These are phyloP conservation scores for Idaea biselata DNA, from an alignment of 2,888 invertebrate genomes.

Conservation along the genomic window DNA sequence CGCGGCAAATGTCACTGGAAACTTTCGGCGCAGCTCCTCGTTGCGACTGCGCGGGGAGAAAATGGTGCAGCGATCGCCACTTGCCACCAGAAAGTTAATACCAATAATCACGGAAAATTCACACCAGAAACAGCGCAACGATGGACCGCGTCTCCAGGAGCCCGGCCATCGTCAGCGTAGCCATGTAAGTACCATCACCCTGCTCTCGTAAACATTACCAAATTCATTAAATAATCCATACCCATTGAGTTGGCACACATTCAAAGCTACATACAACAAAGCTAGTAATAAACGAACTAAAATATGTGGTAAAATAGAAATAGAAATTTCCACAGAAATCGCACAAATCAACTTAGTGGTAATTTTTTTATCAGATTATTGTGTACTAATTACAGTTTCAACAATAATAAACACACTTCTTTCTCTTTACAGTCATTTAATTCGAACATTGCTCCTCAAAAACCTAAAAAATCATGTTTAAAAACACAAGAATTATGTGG, in stretches of 20 bases:
- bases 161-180: slow-evolving; percentile 78
- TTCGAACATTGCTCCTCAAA: slow-evolving; percentile 56
- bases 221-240: slow-evolving; percentile 18
- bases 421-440: slow-evolving; percentile 69
- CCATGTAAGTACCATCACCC: slow-evolving; percentile 69
- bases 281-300: too few relatives aligned
- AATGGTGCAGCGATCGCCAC: slow-evolving; percentile 78
- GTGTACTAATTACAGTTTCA: not conserved
- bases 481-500: slow-evolving; percentile 59
- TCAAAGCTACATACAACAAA: slow-evolving; percentile 31
- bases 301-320: too few relatives aligned
- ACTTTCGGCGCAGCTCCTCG: slow-evolving; percentile 83
- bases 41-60: slow-evolving; percentile 85
- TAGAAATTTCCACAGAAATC: too few relatives aligned
- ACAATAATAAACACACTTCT: slow-evolving; percentile 3
- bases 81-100: slow-evolving; percentile 76
- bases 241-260: slow-evolving; percentile 42
- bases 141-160: slow-evolving; percentile 69
- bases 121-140: slow-evolving; percentile 70
- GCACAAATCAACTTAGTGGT: too few relatives aligned
- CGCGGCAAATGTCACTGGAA: slow-evolving; percentile 75
- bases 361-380: too few relatives aligned
- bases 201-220: slow-evolving; percentile 3
- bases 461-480: slow-evolving; percentile 63
- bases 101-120: slow-evolving; percentile 83